These are phyloP conservation scores for Astyanax mexicanus DNA, from an alignment of 2,797 vertebrate species.

Conservation along the genomic window DNA sequence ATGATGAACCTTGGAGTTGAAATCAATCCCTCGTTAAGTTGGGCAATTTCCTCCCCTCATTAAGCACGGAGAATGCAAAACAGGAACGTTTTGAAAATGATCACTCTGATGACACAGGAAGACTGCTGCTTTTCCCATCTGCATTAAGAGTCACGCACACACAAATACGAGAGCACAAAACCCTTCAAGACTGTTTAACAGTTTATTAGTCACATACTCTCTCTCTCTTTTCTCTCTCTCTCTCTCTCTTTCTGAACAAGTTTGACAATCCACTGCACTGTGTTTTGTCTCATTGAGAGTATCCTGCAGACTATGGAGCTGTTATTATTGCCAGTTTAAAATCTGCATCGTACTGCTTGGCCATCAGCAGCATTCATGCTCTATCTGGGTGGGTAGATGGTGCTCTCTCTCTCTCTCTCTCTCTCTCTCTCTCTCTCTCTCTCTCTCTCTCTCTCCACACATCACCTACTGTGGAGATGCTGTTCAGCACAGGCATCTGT, in stretches of 20 bases:
- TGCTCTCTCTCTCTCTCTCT: too few relatives aligned
- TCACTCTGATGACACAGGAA: conserved; percentile 29
- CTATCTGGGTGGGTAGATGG: too few relatives aligned
- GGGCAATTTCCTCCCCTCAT: conserved; percentile 33
- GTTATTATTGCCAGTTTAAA: too few relatives aligned
- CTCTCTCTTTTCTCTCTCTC: background rate
- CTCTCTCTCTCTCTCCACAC: too few relatives aligned
- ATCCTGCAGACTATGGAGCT: too few relatives aligned
- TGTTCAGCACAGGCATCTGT: too few relatives aligned
- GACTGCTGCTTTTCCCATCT: conserved; percentile 18
- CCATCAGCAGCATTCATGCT: too few relatives aligned
- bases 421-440: too few relatives aligned
- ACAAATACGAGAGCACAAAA: conserved; percentile 9
- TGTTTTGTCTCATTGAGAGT: too few relatives aligned
- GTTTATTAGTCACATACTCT: background rate
- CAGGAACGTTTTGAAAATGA: conserved; percentile 27
- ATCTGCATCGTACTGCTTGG: too few relatives aligned
- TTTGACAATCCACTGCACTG: too few relatives aligned
- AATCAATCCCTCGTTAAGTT: conserved; percentile 38
- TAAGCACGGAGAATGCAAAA: conserved; percentile 35
- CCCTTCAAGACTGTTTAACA: conserved; percentile 12
- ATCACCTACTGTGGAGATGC: too few relatives aligned
- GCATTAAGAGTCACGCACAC: conserved; percentile 18
- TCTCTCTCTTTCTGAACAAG: background rate
- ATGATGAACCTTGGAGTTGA: conserved; percentile 25